Base-by-base conservation (phyloP, 1,140 invertebrate genomes). In the Nebria ingens region DNA sequence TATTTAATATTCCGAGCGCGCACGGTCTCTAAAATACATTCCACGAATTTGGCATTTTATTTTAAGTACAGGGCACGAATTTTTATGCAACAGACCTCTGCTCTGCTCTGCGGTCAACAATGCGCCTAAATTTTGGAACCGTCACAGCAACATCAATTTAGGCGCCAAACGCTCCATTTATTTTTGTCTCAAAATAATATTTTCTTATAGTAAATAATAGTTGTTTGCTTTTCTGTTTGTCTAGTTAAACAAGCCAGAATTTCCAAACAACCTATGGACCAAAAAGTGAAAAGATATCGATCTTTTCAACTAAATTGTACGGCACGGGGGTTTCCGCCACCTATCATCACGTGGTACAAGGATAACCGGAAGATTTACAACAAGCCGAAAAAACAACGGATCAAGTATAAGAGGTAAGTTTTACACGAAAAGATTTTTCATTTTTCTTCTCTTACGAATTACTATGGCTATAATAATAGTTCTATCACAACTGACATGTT, bases 301-400 rank as follows among this genome's bases (percentile, higher is more conserved):
- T 4, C 4, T 12, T 17, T 84, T 67, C 75, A 76, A 67, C 78
- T 85, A 57, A 75, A 80, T 62, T 86, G 84, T 72, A 75, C 76
- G 61, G 81, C 81, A 58, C 76, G 77, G 63, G 83, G 81, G 2
- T 75, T 79, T 29, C 83, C 82, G 52, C 81, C 80, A 59, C 83
- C 83, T 15, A 76, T 77, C 65, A 80, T 85, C 58, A 75, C 78
- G 60, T 86, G 83, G 84, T 83, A 82, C 71, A 85, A 83, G 68
- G 80, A 85, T 70, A 81, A 79, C 63, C 74, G 77, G 65, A 80
- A 80, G 56, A 72, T 81, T 62, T 70, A 75, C 55, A 74, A 70
- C 42, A 67, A 69, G 56, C 70, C 66, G 64, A 70, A 45, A 3
- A 66, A 71, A 61, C 71, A 73, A 63, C 71, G 70, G 66, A 70